phyloP scores from a whole-genome alignment of 1,140 invertebrate species.

The Drosophila subpulchrella region DNA sequence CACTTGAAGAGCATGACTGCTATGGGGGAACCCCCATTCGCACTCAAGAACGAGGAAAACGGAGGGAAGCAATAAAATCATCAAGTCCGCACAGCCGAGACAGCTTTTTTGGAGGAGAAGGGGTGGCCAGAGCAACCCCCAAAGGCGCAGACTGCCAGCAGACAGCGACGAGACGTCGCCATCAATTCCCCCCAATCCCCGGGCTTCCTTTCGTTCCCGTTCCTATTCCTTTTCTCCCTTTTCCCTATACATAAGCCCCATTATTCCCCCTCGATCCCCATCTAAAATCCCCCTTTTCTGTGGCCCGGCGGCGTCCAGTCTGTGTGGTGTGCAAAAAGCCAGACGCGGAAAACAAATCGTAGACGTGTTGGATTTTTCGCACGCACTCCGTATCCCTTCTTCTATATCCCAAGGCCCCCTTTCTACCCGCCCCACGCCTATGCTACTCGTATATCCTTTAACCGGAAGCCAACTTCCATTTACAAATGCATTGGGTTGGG shows the following conservation, averaged over 20 bases:
- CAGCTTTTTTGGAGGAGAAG: constrained; percentile 2
- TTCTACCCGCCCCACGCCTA: neutral
- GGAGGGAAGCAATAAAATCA: constrained; percentile 63
- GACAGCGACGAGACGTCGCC: constrained; percentile 75
- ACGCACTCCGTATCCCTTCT: constrained; percentile 56
- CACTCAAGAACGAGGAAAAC: neutral
- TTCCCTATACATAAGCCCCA: constrained; percentile 9
- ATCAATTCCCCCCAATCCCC: constrained; percentile 40
- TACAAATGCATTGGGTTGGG: constrained; percentile 50
- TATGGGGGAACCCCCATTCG: constrained; percentile 1
- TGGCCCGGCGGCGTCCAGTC: constrained; percentile 71
- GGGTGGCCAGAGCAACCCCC: constrained; percentile 54
- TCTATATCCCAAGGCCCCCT: neutral
- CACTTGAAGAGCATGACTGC: neutral
- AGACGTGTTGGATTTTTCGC: constrained; percentile 78
- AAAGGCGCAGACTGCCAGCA: constrained; percentile 64
- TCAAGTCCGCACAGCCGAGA: constrained; percentile 57
- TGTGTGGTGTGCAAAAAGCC: constrained; percentile 46
- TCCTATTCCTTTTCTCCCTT: neutral
- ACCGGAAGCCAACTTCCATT: constrained; percentile 77
- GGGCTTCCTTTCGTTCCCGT: constrained; percentile 7
- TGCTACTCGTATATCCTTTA: constrained; percentile 72
- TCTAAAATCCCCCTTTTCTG: neutral
- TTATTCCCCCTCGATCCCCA: constrained; percentile 1
- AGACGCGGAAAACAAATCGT: constrained; percentile 64